Conservation (phyloP, 2,888 invertebrate genomes). For the Adelphocoris suturalis region DNA sequence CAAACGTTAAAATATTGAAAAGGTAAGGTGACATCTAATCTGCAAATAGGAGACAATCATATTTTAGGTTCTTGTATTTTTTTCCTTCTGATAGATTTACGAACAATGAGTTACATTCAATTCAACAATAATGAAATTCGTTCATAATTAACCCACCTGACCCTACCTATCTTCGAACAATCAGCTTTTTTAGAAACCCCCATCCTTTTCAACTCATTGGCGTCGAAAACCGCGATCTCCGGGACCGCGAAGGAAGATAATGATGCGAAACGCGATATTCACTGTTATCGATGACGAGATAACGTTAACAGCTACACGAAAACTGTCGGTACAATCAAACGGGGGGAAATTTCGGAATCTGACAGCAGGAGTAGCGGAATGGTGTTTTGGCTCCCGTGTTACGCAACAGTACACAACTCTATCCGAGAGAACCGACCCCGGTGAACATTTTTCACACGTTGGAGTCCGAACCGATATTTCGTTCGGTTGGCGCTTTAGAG, state of each 20-base stretch:
- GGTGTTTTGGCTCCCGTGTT: not conserved
- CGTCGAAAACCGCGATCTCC: not conserved
- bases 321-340: not conserved
- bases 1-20: no score
- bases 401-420: not conserved
- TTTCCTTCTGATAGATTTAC: no score
- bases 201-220: not conserved
- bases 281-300: not conserved
- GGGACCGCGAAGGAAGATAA: not conserved
- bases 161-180: not conserved
- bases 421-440: not conserved
- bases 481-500: not conserved
- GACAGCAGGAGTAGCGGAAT: not conserved
- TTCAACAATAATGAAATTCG: no score
- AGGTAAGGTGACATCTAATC: no score
- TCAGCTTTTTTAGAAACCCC: not conserved
- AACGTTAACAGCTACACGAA: not conserved
- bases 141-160: no score
- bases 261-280: conserved; percentile 10
- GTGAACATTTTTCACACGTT: conserved; percentile 4
- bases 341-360: not conserved
- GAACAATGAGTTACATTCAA: no score
- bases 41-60: no score
- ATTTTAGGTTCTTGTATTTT: no score
- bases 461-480: not conserved